Evolutionary conservation across 2,888 invertebrate species (phyloP), one percentile per base, ranked within the genome.

Genomic region (Epinotia brunnichana): DNA sequence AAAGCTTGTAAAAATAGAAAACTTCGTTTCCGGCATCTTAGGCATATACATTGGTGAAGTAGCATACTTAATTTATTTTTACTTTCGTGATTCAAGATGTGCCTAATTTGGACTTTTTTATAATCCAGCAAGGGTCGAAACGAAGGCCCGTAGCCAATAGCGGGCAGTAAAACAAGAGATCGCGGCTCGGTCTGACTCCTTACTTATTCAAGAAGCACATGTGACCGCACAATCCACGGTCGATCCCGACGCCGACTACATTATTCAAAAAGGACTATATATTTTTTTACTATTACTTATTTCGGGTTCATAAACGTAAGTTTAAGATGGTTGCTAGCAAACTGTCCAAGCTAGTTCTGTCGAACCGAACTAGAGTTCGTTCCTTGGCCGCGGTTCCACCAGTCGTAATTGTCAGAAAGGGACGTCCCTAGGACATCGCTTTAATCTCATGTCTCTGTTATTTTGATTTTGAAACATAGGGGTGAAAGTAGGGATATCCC

Each of bases 181-280:
- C 85, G 86, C 80, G 83, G 83, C 85, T 85, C 80, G 83, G 83
- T 87, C 86, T 51, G 62, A 48, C 51, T 48, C 44, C 80, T 91
- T 83, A 87, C 89, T 91, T 90, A 92, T 91, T 90, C 90, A 92
- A 80, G 77, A 82, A 82, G 78, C 91, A 88, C 87, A 89, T 90
- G 88, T 89, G 90, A 82, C 88, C 87, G 82, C 85, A 84, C 85
- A 83, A 85, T 86, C 84, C 85, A 82, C 81, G 76, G 78, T 77
- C 81, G 79, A 77, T 77, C 78, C 76, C 77, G 75, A 76, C 74
- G 78, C 78, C 79, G 78, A 75, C 79, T 81, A 76, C 70, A 73
- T 73, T 69, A 73, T 73, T 73, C 69, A 73, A 60, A 39, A 72
- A 60, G 75, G 77, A 79, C 79, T 81, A 80, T 78, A 77, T 81